Evolutionary conservation across 2,888 invertebrate genomes (phyloP), one percentile per base, ranked within the genome.

Genomic region (Agriopis marginaria): DNA sequence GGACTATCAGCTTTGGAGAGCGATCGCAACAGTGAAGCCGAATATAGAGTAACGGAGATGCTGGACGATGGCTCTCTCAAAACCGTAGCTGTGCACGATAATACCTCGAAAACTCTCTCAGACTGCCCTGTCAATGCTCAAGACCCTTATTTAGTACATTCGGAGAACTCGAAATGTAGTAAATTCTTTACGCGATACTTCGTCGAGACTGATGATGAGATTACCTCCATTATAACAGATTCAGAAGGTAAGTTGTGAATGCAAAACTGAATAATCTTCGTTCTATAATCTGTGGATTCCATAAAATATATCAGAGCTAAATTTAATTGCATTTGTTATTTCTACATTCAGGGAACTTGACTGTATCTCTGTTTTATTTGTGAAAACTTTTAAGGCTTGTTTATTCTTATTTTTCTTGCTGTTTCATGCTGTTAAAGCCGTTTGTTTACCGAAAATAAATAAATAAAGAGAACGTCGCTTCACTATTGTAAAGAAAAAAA

Each of bases 131-230:
- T 94, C 12, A 89, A 90, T 62, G 90, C 91, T 0, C 92, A 92
- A 72, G 94, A 94, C 71, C 94, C 94, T 0, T 94, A 93, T 72
- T 79, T 95, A 59, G 94, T 95, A 5, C 94, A 94, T 75, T 94
- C 94, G 0, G 94, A 82, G 70, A 95, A 95, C 74, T 95, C 94
- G 0, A 95, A 95, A 75, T 96, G 96, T 79, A 96, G 96, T 66
- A 95, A 96, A 78, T 96, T 95, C 85, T 96, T 96, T 75, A 95
- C 95, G 59, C 92, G 96, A 69, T 95, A 95, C 75, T 96, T 96
- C 77, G 95, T 96, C 58, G 96, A 96, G 80, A 95, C 96, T 50
- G 96, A 96, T 73, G 96, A 96, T 75, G 96, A 96, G 82, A 95
- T 96, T 75, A 95, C 96, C 32, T 96, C 96, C 0, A 96, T 96